A percentile compares a stretch with the other conserved stretches of the same genome.
Evolutionary conservation across 2,113 vertebrate species (phyloP).

Genomic region (Tetrao urogallus): DNA sequence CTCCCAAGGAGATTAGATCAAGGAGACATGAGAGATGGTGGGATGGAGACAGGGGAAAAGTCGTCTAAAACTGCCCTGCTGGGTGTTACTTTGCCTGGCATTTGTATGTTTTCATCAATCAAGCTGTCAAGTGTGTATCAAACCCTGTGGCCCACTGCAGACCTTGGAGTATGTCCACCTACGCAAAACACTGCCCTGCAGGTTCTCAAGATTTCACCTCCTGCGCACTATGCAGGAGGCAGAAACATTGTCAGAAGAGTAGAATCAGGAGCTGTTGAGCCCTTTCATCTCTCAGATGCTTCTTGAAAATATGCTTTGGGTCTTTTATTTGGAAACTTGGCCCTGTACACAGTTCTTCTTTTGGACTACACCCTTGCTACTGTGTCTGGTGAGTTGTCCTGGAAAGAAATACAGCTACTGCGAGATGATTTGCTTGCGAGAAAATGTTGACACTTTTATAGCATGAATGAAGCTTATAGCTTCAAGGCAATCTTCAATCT

Average conservation of each 20-base stretch:
- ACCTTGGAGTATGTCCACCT: no score
- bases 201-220: not conserved
- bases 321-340: not conserved
- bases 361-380: not conserved
- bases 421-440: not conserved
- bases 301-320: not conserved
- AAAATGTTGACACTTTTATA: not conserved
- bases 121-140: not conserved
- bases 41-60: not conserved
- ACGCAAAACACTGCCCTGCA: not conserved
- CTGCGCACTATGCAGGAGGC: rapidly evolving
- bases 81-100: rapidly evolving
- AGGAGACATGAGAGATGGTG: not conserved
- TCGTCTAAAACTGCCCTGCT: not conserved
- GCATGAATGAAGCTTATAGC: not conserved
- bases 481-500: not conserved
- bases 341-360: not conserved
- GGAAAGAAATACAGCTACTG: not conserved
- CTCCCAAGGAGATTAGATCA: rapidly evolving
- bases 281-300: not conserved
- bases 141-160: not conserved
- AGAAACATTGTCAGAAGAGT: not conserved
- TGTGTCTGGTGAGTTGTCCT: not conserved
- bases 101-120: not conserved
- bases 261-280: not conserved